These are phyloP conservation scores for Drosophila koepferae DNA, from an alignment of 2,888 invertebrate species.

Conservation along the genomic window DNA sequence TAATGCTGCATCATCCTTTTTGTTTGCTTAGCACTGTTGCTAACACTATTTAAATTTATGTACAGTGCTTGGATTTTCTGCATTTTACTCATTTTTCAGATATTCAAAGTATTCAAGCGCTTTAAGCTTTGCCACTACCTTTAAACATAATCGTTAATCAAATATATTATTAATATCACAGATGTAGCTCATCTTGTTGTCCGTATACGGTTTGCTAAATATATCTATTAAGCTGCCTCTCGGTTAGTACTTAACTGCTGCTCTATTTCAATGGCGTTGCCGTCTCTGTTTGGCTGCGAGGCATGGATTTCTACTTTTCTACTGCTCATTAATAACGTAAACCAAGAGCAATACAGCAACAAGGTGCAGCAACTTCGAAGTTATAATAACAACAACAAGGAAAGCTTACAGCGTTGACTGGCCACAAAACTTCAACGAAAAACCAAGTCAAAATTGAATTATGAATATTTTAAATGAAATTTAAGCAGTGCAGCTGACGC, in stretches of 20 bases:
- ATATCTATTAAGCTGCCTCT: constrained; percentile 28
- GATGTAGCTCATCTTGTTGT: constrained; percentile 16
- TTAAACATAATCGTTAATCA: background rate
- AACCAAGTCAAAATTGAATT: constrained; percentile 75
- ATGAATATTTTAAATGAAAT: constrained; percentile 77
- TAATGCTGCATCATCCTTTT: background rate
- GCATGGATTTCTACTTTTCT: constrained; percentile 67
- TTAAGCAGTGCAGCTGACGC: constrained; percentile 53
- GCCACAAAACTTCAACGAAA: constrained; percentile 70
- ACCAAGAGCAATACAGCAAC: constrained; percentile 47
- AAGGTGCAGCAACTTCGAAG: constrained; percentile 40
- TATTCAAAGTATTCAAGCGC: no score
- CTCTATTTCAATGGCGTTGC: background rate
- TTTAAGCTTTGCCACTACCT: no score
- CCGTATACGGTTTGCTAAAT: background rate
- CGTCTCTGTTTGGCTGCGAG: constrained; percentile 40
- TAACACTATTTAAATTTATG: background rate
- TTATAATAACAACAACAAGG: constrained; percentile 25
- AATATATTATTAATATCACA: constrained; percentile 4
- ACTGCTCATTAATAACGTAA: constrained; percentile 74
- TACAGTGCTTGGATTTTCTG: background rate
- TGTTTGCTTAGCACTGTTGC: background rate
- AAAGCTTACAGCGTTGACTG: constrained; percentile 56
- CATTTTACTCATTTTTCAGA: background rate
- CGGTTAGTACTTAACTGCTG: constrained; percentile 23